Evolutionary conservation across 2,888 invertebrate species (phyloP), one percentile per base, ranked within the genome.

Genomic region (Cheilosia urbana): DNA sequence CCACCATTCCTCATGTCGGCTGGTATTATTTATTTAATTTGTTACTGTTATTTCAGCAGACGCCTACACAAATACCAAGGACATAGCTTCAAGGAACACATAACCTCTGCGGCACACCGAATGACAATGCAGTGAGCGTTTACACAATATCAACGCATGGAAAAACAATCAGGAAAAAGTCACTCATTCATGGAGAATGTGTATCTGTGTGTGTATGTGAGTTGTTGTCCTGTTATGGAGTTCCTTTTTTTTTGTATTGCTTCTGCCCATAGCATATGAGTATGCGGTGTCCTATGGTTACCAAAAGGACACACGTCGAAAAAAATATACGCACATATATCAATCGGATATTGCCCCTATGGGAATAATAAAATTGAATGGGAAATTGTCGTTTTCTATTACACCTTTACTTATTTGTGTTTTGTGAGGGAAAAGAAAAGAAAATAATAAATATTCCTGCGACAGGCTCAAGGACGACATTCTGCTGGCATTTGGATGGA

Each of bases 351-450:
- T 81, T 76, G 75, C 34, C 49, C 58, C 19, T 51, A 57, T 63
- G 68, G 57, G 75, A 63, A 76, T 63, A 80, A 81, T 69, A 55
- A 81, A 72, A 69, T 75, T 76, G 24, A 76, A 69, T 57, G 40
- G 57, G 51, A 81, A 75, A 81, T 76, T 76, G 75, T 34, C 7
- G 9, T 55, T 81, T 81, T 69, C 63, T 11, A 47, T 30, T 58
- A 53, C 27, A 34, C 57, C 47, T 27, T 55, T 24, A 19, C n/a
- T 21, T 34, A 45, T 47, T 57, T 55, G 30, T 17, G 27, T 34
- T 47, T 57, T 55, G 30, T 17, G 27, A n/a, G 11, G 19, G 27
- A 55, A 15, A 55, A 55, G 6, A n/a, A 19, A 42, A 37, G 13
- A 34, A 34, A 45, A 30, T 13, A 13, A 51, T 37, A 58, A 19